phyloP scores from a whole-genome alignment of 37 sponge, comb jelly and placozoan genomes.

The Beroe ovata region DNA sequence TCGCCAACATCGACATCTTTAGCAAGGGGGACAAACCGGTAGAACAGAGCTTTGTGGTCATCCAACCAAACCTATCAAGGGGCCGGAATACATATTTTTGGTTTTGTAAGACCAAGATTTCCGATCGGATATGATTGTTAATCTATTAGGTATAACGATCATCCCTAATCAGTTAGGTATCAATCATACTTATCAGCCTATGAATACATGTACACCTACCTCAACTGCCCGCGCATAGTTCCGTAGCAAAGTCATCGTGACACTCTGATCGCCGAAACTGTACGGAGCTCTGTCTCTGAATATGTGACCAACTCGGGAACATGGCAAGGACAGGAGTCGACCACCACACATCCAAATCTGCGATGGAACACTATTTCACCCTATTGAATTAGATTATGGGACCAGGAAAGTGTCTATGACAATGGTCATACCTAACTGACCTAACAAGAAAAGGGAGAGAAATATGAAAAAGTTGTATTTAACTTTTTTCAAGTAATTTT shows the following conservation, averaged over 20 bases:
- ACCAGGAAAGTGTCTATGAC: no score
- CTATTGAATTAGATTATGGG: no score
- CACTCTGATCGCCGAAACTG: constrained; percentile 67
- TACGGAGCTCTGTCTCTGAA: constrained; percentile 74
- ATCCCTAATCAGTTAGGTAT: no score
- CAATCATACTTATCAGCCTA: no score
- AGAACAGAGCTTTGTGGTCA: constrained; percentile 86
- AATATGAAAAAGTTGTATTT: no score
- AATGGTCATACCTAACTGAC: no score
- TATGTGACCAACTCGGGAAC: constrained; percentile 94
- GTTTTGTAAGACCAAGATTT: neutral
- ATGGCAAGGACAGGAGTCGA: constrained; percentile 88
- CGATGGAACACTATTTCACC: neutral
- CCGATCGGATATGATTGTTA: neutral
- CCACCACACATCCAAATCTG: constrained; percentile 99
- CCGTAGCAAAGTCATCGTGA: constrained; percentile 75
- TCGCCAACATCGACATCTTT: constrained; percentile 76
- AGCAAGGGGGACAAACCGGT: constrained; percentile 78
- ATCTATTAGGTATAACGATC: no score
- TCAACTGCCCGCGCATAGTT: constrained; percentile 90
- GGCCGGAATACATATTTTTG: neutral
- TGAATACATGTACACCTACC: no score
- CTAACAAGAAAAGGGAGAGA: no score
- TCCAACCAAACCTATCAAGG: constrained; percentile 83
- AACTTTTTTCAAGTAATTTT: no score